Evolutionary conservation across 2,113 vertebrate genomes (phyloP).

Genomic region (Clinocottus analis): DNA sequence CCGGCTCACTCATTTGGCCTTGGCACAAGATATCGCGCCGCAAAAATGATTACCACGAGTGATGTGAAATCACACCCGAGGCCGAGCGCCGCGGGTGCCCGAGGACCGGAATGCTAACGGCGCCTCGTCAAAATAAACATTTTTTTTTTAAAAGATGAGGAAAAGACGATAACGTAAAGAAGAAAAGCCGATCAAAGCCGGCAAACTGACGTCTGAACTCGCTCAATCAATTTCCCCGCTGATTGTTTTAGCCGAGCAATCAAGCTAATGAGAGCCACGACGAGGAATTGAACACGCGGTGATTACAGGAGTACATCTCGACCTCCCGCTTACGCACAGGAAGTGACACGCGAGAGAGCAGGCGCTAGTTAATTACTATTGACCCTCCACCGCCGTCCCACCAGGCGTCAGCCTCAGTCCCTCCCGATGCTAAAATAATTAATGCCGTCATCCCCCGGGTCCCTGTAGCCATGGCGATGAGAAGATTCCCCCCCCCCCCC

Average conservation of each 20-base stretch:
- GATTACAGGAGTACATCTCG: constrained; percentile 64
- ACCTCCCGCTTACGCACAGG: constrained; percentile 71
- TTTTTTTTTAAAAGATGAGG: neutral
- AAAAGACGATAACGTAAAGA: neutral
- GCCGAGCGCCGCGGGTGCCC: constrained; percentile 33
- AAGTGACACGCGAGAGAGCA: constrained; percentile 81
- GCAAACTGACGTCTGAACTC: neutral
- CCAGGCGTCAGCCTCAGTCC: constrained; percentile 66
- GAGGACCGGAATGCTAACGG: neutral
- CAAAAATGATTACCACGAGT: constrained; percentile 24
- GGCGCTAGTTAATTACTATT: constrained; percentile 81
- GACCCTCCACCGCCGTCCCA: constrained; percentile 74
- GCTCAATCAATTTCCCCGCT: constrained; percentile 23
- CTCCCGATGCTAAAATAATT: constrained; percentile 79
- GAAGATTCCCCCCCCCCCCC: constrained; percentile 66
- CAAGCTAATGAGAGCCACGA: constrained; percentile 58
- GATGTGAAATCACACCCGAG: constrained; percentile 17
- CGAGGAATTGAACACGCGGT: constrained; percentile 52
- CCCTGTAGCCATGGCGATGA: constrained; percentile 80
- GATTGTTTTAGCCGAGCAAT: constrained; percentile 50
- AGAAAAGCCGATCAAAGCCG: neutral
- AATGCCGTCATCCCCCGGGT: constrained; percentile 74
- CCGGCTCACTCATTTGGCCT: constrained; percentile 26
- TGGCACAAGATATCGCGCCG: constrained; percentile 27
- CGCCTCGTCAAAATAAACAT: neutral